Conservation (phyloP, 2,113 vertebrate species). For the Hylia prasina region DNA sequence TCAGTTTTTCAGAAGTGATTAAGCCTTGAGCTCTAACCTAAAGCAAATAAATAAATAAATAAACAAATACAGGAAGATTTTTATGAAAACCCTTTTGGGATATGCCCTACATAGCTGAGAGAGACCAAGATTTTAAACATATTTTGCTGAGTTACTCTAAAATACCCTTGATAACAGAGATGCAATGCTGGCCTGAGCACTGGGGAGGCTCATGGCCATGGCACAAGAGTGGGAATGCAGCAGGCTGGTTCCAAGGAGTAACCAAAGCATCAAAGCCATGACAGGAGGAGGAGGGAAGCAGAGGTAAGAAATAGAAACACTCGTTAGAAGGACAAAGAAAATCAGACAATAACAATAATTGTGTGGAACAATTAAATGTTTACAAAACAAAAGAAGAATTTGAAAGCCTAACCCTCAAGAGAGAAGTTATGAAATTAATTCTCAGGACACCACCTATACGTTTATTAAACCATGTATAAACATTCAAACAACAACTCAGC, state of each 20-base stretch:
- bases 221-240: not conserved
- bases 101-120: not conserved
- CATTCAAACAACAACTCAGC: not conserved
- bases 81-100: not conserved
- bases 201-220: not conserved
- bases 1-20: not conserved
- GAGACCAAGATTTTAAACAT: not conserved
- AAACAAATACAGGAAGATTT: not conserved
- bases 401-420: not conserved
- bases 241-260: not conserved
- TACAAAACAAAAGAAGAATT: not conserved
- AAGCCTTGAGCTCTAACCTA: not conserved
- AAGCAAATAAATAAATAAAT: not conserved
- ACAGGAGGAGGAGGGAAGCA: not conserved
- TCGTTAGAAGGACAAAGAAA: not conserved
- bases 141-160: not conserved
- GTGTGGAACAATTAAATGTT: not conserved
- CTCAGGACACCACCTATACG: fast-evolving
- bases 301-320: not conserved
- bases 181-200: not conserved
- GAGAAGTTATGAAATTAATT: not conserved
- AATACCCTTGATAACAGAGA: not conserved
- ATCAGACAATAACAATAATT: not conserved
- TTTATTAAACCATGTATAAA: not conserved
- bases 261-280: not conserved